Conservation (phyloP, 2,797 vertebrate species). For the Petrocephalus sullivani region DNA sequence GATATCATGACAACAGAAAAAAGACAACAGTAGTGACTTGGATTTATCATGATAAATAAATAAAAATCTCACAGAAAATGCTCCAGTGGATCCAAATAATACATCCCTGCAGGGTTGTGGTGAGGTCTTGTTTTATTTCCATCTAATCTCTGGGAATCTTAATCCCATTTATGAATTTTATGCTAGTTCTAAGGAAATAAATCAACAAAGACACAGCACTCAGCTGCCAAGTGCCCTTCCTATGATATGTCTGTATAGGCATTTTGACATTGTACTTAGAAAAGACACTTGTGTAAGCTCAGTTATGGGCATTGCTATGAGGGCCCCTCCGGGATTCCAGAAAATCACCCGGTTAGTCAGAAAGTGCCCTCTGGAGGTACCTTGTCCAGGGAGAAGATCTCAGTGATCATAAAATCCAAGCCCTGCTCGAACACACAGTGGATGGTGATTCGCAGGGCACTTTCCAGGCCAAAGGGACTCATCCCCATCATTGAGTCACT, state of each 20-base stretch:
- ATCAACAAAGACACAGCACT: not conserved
- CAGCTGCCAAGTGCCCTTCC: not conserved
- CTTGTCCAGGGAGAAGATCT: conserved; percentile 90
- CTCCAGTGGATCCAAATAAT: not conserved
- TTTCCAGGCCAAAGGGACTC: conserved; percentile 90
- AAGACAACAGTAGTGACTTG: not conserved
- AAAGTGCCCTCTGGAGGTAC: conserved; percentile 70
- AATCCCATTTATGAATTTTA: not conserved
- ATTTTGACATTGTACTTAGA: not conserved
- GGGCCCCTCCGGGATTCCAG: not conserved
- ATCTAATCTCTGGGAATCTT: not conserved
- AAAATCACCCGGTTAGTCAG: conserved; percentile 64
- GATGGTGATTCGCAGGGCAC: conserved; percentile 88
- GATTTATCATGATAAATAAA: not conserved
- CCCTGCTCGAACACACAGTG: conserved; percentile 85
- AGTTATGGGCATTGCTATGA: not conserved
- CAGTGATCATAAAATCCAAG: conserved; percentile 89
- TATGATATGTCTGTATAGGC: not conserved
- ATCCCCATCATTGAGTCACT: conserved; percentile 79
- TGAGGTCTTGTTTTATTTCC: not conserved
- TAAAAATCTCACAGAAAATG: not conserved
- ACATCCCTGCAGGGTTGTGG: not conserved
- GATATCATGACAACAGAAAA: not conserved
- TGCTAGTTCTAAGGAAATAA: not conserved
- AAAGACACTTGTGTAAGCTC: not conserved